phyloP scores from a whole-genome alignment of 2,888 invertebrate genomes.

The Eudasyphora cyanicolor region DNA sequence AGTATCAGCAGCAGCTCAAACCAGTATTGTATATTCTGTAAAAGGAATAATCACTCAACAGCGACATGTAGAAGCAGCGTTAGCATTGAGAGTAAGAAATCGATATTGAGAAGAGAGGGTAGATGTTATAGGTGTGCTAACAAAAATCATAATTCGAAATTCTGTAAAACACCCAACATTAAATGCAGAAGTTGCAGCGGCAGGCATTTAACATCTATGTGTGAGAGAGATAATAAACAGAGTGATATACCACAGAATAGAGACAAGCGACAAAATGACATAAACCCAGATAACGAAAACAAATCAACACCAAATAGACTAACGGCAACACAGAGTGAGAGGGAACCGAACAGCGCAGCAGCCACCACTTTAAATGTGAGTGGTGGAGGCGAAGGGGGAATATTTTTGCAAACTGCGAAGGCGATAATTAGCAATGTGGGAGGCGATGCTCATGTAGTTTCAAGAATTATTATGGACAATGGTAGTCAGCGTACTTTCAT shows the following conservation, averaged over 20 bases:
- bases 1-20: too few relatives aligned
- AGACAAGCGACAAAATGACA: background rate
- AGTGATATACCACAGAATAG: background rate
- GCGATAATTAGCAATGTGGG: conserved; percentile 38
- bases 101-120: conserved; percentile 39
- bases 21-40: conserved; percentile 48
- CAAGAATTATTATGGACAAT: conserved; percentile 61
- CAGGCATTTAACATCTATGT: conserved; percentile 50
- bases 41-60: conserved; percentile 44
- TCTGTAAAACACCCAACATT: conserved; percentile 48
- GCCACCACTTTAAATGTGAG: conserved; percentile 23
- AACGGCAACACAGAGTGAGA: background rate
- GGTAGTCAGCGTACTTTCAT: conserved; percentile 59
- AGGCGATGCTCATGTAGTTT: conserved; percentile 38
- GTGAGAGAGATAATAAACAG: conserved; percentile 28
- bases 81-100: conserved; percentile 31
- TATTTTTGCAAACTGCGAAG: conserved; percentile 59
- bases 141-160: conserved; percentile 55
- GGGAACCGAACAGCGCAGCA: conserved; percentile 11
- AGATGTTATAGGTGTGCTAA: conserved; percentile 56
- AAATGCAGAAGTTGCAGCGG: conserved; percentile 45
- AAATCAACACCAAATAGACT: conserved; percentile 11
- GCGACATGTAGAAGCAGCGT: conserved; percentile 30
- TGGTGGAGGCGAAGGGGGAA: conserved; percentile 22
- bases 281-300: background rate